Evolutionary conservation across 2,888 invertebrate genomes (phyloP).

Genomic region (Sinopyrophorus schimmeli): DNA sequence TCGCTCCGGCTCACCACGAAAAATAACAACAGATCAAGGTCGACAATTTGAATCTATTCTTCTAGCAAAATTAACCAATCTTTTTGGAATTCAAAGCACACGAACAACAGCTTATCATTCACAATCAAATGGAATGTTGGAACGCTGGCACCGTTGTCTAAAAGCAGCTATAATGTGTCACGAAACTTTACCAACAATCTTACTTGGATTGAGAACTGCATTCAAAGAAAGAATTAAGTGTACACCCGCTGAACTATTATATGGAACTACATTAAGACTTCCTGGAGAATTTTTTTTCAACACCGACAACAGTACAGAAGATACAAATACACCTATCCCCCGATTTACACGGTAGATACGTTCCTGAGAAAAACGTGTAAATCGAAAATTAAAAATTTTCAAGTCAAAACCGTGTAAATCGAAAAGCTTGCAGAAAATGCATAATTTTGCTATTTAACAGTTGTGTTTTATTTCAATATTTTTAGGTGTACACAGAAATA

Average conservation of each 20-base stretch:
- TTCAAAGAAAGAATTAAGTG: conserved; percentile 32
- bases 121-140: conserved; percentile 47
- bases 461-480: too few species aligned
- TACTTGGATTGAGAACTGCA: conserved; percentile 34
- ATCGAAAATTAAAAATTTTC: too few species aligned
- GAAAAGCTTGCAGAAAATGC: too few species aligned
- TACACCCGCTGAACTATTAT: conserved; percentile 18
- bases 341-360: too few species aligned
- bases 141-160: conserved; percentile 40
- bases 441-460: too few species aligned
- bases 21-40: conserved; percentile 48
- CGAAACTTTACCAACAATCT: conserved; percentile 33
- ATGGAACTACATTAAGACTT: conserved; percentile 9
- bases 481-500: too few species aligned
- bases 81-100: neutral
- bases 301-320: neutral
- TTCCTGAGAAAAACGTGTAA: too few species aligned
- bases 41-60: conserved; percentile 47
- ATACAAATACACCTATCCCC: neutral
- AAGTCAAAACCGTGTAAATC: too few species aligned
- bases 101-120: conserved; percentile 43
- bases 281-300: conserved; percentile 7
- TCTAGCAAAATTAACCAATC: conserved; percentile 39
- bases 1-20: conserved; percentile 47
- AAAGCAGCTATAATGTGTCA: conserved; percentile 42